Evolutionary conservation across 2,797 vertebrate genomes (phyloP).

Genomic region (Perodicticus potto): DNA sequence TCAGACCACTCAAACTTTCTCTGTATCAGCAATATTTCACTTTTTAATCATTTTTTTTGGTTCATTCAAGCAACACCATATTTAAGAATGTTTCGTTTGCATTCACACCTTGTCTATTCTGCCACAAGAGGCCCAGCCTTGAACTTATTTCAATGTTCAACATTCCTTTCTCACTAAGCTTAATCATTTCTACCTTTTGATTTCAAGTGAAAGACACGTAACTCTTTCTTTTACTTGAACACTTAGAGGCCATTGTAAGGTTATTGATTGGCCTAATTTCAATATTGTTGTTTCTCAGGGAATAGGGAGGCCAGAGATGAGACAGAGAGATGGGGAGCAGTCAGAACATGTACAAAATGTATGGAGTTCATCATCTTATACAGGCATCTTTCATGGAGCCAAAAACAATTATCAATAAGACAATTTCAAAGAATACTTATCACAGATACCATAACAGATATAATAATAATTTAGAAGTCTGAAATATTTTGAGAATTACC

Average conservation of each 20-base stretch:
- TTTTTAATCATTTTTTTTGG: neutral
- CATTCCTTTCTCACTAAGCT: neutral
- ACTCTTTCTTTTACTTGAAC: neutral
- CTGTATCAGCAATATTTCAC: neutral
- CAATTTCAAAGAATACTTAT: neutral
- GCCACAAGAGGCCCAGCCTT: neutral
- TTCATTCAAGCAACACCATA: neutral
- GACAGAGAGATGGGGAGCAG: neutral
- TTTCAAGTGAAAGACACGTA: neutral
- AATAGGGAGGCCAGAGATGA: neutral
- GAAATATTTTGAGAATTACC: neutral
- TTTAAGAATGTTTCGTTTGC: neutral
- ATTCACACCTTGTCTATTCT: neutral
- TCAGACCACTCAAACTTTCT: neutral
- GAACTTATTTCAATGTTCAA: neutral
- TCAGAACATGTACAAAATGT: neutral
- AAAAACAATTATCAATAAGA: neutral
- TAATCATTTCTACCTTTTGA: neutral
- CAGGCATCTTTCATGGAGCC: neutral
- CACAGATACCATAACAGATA: neutral
- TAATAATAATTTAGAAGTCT: neutral
- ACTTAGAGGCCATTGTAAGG: neutral
- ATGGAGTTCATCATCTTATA: neutral
- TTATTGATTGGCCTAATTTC: neutral
- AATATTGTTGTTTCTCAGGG: neutral